A percentile compares a stretch with the other conserved stretches of the same genome.
Evolutionary conservation across 2,113 vertebrate genomes (phyloP).

Genomic region (Nothoprocta perdicaria): DNA sequence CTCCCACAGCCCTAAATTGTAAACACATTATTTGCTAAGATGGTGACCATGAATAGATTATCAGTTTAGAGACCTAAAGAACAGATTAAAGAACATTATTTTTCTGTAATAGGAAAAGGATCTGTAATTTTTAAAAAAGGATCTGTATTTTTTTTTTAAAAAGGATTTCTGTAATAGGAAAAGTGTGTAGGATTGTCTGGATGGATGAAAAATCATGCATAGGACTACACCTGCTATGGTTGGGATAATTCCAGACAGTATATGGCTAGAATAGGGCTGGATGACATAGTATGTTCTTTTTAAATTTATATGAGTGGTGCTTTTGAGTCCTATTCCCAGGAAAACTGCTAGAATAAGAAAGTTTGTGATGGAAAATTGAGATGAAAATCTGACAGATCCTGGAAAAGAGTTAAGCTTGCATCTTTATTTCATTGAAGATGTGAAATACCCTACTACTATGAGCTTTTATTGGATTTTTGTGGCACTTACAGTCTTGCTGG

Average conservation of each 20-base stretch:
- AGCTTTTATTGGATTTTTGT: neutral
- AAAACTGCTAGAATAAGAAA: neutral
- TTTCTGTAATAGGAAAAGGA: neutral
- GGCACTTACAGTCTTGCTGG: neutral
- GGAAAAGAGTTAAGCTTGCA: neutral
- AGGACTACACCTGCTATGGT: neutral
- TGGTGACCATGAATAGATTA: neutral
- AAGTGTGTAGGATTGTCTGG: neutral
- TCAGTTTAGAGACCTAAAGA: neutral
- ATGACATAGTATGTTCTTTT: neutral
- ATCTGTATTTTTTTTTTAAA: neutral
- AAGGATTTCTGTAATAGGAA: neutral
- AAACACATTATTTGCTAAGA: neutral
- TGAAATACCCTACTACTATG: neutral
- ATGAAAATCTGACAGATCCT: neutral
- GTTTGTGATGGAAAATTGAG: neutral
- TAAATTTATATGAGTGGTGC: neutral
- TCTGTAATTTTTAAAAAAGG: neutral
- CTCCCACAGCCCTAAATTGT: neutral
- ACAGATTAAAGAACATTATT: neutral
- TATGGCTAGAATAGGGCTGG: rapidly evolving
- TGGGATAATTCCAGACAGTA: neutral
- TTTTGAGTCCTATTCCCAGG: neutral
- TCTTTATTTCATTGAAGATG: neutral
- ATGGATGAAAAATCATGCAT: neutral